These are phyloP conservation scores for Anthopleura xanthogrammica DNA, from an alignment of 92 coral and sea anemone species.

Conservation along the genomic window DNA sequence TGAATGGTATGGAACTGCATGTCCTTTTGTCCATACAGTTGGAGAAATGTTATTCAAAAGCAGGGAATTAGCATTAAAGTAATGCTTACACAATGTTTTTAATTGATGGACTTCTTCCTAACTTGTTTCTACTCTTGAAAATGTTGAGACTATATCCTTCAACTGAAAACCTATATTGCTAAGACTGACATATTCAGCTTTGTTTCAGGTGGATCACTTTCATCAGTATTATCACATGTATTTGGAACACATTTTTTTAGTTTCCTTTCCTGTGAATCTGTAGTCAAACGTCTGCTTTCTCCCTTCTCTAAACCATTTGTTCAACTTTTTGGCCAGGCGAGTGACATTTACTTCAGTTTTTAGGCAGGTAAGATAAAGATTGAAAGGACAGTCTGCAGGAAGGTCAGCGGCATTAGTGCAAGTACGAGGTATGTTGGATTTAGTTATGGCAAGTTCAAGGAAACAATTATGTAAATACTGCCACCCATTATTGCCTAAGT, in stretches of 20 bases:
- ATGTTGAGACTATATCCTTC: constrained; percentile 54
- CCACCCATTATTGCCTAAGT: constrained; percentile 27
- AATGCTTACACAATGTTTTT: constrained; percentile 43
- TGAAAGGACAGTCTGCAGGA: constrained; percentile 8
- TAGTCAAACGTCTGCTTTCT: constrained; percentile 1
- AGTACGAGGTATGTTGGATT: constrained; percentile 20
- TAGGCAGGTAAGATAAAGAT: constrained; percentile 1
- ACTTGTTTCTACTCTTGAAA: constrained; percentile 40
- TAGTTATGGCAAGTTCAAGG: constrained; percentile 26
- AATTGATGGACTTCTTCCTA: constrained; percentile 27
- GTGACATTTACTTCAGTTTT: constrained; percentile 3
- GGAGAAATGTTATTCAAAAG: constrained; percentile 50
- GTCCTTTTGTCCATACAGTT: constrained; percentile 61
- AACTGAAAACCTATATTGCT: constrained; percentile 49
- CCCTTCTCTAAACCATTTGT: constrained; percentile 8
- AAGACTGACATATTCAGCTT: constrained; percentile 4
- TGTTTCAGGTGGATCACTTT: constrained; percentile 48
- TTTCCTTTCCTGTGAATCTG: constrained; percentile 7
- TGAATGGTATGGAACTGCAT: constrained; percentile 51
- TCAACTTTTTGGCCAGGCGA: constrained; percentile 4
- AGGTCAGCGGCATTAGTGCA: constrained; percentile 28
- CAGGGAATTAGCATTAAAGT: constrained; percentile 48
- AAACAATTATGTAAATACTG: constrained; percentile 29
- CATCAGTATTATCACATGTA: constrained; percentile 37
- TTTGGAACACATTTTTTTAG: constrained; percentile 13